These are phyloP conservation scores for Popillia japonica DNA, from an alignment of 1,140 invertebrate species.

Conservation along the genomic window DNA sequence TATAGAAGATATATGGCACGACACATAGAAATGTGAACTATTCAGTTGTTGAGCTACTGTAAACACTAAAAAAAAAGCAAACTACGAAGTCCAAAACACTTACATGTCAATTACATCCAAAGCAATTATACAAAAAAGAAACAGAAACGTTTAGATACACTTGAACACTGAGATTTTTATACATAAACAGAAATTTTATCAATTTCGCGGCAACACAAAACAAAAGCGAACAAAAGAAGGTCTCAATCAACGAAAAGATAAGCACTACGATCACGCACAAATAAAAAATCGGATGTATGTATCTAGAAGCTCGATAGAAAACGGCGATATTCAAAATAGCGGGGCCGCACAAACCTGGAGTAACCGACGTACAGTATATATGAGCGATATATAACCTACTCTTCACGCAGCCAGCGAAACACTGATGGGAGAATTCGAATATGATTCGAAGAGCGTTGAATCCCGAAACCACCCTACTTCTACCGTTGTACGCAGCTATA, in stretches of 20 bases:
- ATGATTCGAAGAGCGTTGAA: conserved; percentile 31
- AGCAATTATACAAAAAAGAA: neutral
- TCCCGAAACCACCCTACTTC: conserved; percentile 36
- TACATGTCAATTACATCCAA: conserved; percentile 25
- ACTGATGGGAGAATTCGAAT: conserved; percentile 31
- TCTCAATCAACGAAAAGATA: neutral
- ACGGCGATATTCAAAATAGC: conserved; percentile 3
- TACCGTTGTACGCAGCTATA: neutral
- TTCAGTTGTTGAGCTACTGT: too few relatives aligned
- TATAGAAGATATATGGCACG: too few relatives aligned
- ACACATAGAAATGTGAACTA: too few relatives aligned
- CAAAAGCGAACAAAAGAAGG: neutral
- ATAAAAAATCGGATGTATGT: conserved; percentile 22
- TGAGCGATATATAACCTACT: neutral
- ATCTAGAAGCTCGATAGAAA: neutral
- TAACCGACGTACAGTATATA: neutral
- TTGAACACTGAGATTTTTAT: neutral
- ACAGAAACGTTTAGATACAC: neutral
- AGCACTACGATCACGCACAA: neutral
- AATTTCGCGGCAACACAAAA: conserved; percentile 24
- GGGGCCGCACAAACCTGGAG: neutral
- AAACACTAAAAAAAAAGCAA: too few relatives aligned
- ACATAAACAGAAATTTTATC: neutral
- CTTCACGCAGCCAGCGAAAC: neutral
- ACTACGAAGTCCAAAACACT: neutral